Conservation (phyloP, 2,888 invertebrate species). For the Lottia scabra region DNA sequence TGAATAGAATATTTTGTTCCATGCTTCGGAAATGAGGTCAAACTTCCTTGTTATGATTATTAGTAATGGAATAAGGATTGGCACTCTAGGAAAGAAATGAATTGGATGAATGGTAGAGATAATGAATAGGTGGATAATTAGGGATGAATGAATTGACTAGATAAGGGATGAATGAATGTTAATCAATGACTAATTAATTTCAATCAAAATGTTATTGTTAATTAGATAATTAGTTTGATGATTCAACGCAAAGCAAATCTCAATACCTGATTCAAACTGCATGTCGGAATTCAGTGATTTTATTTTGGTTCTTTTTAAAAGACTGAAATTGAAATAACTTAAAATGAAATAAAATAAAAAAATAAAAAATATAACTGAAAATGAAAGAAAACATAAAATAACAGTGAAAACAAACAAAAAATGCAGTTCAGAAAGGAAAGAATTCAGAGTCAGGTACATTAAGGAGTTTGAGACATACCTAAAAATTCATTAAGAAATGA, state of each 20-base stretch:
- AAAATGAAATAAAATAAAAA: slow-evolving; percentile 8
- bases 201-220: not conserved
- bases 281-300: not conserved
- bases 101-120: not conserved
- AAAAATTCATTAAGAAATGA: too few species aligned
- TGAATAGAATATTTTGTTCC: not conserved
- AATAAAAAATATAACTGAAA: slow-evolving; percentile 1
- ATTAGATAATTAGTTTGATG: not conserved
- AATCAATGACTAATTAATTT: not conserved
- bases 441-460: too few species aligned
- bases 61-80: too few species aligned
- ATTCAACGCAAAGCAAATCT: not conserved
- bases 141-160: not conserved
- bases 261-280: not conserved
- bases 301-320: slow-evolving; percentile 9
- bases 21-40: too few species aligned
- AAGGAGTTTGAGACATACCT: too few species aligned
- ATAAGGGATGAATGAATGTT: not conserved
- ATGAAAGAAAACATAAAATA: not conserved
- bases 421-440: not conserved
- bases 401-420: slow-evolving; percentile 9
- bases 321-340: slow-evolving; percentile 12
- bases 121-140: not conserved
- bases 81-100: too few species aligned
- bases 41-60: too few species aligned